phyloP scores from a whole-genome alignment of 2,113 vertebrate species.

The Meriones unguiculatus region DNA sequence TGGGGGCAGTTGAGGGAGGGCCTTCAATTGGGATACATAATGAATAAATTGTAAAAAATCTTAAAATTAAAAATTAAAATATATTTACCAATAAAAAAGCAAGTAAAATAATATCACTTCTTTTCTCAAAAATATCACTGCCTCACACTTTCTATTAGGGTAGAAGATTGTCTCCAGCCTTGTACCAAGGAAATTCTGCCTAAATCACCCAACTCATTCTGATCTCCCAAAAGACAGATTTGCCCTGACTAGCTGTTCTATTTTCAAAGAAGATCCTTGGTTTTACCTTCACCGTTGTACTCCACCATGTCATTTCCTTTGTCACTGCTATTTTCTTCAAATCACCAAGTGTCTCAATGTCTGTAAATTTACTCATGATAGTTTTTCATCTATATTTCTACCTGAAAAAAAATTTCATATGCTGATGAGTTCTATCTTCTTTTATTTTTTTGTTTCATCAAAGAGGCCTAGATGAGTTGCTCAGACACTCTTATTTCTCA shows the following conservation, averaged over 20 bases:
- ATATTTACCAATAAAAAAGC: not conserved
- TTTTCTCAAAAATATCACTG: not conserved
- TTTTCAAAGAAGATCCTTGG: not conserved
- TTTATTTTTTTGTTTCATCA: not conserved
- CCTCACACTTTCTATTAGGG: not conserved
- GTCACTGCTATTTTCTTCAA: not conserved
- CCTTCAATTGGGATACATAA: no score
- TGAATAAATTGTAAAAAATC: no score
- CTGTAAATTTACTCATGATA: not conserved
- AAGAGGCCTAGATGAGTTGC: rapidly evolving
- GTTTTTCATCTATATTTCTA: not conserved
- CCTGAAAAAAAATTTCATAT: not conserved
- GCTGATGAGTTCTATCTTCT: not conserved
- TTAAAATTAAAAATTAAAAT: no score
- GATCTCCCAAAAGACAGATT: not conserved
- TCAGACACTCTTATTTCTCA: not conserved
- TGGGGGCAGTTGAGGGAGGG: no score
- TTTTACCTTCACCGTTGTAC: not conserved
- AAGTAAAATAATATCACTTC: not conserved
- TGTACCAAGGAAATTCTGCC: not conserved
- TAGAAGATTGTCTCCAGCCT: not conserved
- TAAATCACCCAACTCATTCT: not conserved
- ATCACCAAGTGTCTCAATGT: not conserved
- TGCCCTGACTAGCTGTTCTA: not conserved
- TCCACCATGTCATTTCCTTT: not conserved